A percentile compares a stretch with the other conserved stretches of the same genome.
Conservation (phyloP, 2,113 vertebrate species). For the Phrynosoma blainvillii region DNA sequence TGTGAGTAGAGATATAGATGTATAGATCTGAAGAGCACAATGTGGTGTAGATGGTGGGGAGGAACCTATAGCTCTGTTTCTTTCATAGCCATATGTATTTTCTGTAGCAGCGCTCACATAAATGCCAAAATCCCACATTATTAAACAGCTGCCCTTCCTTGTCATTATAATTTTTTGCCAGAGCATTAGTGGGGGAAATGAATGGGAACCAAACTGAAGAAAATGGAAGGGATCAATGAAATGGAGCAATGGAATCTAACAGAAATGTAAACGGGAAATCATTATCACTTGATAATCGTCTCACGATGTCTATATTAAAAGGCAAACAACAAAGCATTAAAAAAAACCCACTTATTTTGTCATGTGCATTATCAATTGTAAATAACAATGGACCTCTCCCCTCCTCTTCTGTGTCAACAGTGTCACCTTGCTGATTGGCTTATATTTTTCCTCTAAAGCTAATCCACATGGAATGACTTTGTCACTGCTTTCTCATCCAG, state of each 20-base stretch:
- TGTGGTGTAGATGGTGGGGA: too few species aligned
- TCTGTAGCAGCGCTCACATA: not conserved
- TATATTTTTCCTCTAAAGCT: too few species aligned
- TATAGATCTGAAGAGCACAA: not conserved
- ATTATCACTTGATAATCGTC: not conserved
- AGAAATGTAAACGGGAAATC: not conserved
- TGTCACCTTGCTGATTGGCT: not conserved
- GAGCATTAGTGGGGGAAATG: too few species aligned
- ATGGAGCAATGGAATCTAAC: not conserved
- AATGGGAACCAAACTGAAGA: not conserved
- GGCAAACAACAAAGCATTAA: not conserved
- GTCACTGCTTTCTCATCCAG: not conserved
- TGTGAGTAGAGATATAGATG: not conserved
- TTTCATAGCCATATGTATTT: not conserved
- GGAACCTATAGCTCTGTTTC: not conserved
- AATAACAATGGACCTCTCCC: not conserved
- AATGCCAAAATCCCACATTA: too few species aligned
- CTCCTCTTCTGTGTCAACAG: not conserved
- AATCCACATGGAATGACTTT: not conserved
- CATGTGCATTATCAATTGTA: too few species aligned
- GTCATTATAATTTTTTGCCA: not conserved
- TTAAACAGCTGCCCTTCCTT: not conserved
- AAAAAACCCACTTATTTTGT: too few species aligned
- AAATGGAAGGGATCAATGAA: not conserved
- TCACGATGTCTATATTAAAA: not conserved